These are phyloP conservation scores for Geotrypetes seraphini DNA, from an alignment of 2,797 vertebrate species.

Conservation along the genomic window DNA sequence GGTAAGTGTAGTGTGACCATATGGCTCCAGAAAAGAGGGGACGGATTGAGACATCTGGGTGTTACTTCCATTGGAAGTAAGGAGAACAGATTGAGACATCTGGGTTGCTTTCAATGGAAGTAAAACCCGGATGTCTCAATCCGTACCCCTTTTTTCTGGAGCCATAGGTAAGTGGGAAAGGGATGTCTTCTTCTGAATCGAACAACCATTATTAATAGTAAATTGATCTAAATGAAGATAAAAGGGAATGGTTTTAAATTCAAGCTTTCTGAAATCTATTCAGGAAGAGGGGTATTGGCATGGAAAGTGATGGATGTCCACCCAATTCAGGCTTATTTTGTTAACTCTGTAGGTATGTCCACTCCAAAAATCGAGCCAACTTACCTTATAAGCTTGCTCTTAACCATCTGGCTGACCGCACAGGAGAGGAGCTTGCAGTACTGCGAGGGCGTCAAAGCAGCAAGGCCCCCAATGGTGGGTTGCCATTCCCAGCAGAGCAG, in stretches of 20 bases:
- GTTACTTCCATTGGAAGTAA: no score
- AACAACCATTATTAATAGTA: no score
- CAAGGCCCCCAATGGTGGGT: slow-evolving; percentile 46
- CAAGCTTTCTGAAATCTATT: no score
- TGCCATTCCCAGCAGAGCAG: slow-evolving; percentile 39
- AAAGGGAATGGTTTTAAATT: no score
- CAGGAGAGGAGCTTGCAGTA: slow-evolving; percentile 43
- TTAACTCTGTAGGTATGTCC: slow-evolving; percentile 49
- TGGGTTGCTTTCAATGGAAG: no score
- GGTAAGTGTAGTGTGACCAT: slow-evolving; percentile 26
- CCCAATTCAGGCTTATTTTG: neutral
- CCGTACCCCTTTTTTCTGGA: no score
- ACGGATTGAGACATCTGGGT: no score
- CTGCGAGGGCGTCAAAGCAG: slow-evolving; percentile 46
- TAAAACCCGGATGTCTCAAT: accelerated
- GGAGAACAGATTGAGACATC: no score
- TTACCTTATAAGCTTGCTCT: slow-evolving; percentile 55
- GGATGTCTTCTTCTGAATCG: no score
- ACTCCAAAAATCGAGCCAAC: slow-evolving; percentile 63
- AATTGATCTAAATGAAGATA: no score
- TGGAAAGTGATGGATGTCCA: neutral
- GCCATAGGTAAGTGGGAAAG: neutral
- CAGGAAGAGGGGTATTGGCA: no score
- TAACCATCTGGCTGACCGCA: slow-evolving; percentile 65
- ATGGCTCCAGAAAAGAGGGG: no score